Evolutionary conservation across 2,113 vertebrate genomes (phyloP), one percentile per base, ranked within the genome.

Genomic region (Oreotrochilus melanogaster): DNA sequence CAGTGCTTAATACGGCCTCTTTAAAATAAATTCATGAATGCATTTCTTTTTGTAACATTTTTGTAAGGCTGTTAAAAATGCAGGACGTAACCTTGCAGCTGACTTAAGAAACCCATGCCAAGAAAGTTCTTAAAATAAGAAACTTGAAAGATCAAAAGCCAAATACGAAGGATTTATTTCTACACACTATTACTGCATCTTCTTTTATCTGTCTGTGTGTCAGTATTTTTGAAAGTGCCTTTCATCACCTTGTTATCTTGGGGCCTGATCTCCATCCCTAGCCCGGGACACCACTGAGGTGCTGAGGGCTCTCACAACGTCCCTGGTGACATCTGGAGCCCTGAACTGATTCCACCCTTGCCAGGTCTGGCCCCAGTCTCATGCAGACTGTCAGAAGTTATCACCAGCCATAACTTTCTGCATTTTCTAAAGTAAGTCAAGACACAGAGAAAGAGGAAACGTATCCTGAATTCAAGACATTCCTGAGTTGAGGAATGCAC

Each of bases 101-200:
- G 56, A 83, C 48, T 31, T 83, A 51, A 88, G 87, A 70, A 89
- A 73, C 42, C 57, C 30, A 5, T 7, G 53, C 24, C 23, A 54
- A 87, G 69, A 89, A 93, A 84, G 84, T 24, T 35, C 35, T 83
- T 64, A 18, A 91, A 79, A 79, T 54, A 39, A 89, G 48, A 69
- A 93, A 83, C 14, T 45, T 42, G 8, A 43, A 74, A 90, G 89
- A 94, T 94, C 92, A 94, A 94, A 97, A 93, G 92, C 60, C 78
- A 75, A 88, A 80, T 0, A 8, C 60, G 74, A 66, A 82, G 87
- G 71, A 83, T 89, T 95, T 94, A 92, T 90, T 90, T 93, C 85
- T 94, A 39, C 64, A 88, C 31, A 6, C 6, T 66, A 50, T 74
- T 70, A 86, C 86, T 84, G 74, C 65, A 67, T 56, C 65, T 90